phyloP scores from a whole-genome alignment of 2,113 vertebrate genomes.

The Heterotilapia buettikoferi region DNA sequence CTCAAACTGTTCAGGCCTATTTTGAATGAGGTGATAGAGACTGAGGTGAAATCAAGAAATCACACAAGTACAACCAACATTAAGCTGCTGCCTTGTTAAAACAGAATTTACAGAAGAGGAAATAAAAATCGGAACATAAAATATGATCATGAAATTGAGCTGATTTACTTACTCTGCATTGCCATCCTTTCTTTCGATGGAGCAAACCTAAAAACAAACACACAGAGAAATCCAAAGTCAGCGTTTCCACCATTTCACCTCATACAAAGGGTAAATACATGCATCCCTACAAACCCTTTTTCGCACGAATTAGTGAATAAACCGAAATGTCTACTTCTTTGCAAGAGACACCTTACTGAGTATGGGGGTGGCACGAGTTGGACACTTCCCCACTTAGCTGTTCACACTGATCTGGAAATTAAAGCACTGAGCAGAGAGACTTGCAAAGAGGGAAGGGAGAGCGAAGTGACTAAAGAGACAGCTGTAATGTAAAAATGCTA shows the following conservation, averaged over 20 bases:
- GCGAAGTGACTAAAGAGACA: neutral
- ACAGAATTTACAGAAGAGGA: neutral
- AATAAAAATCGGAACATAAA: neutral
- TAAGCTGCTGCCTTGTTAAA: neutral
- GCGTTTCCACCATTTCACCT: neutral
- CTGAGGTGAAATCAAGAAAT: neutral
- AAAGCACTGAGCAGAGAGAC: constrained; percentile 8
- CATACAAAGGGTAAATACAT: neutral
- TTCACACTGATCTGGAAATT: constrained; percentile 12
- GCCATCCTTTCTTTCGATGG: constrained; percentile 52
- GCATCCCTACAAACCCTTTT: neutral
- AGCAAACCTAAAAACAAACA: constrained; percentile 40
- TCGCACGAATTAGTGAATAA: neutral
- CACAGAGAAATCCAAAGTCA: neutral
- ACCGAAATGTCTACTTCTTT: neutral
- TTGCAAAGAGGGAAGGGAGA: neutral
- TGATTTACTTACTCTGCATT: constrained; percentile 64
- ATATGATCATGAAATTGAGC: neutral
- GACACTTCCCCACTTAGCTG: neutral
- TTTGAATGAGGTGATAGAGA: neutral
- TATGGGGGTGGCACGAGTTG: neutral
- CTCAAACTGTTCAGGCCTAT: neutral
- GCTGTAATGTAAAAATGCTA: constrained; percentile 50
- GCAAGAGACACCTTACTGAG: neutral
- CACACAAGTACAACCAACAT: neutral